A percentile compares a stretch with the other conserved stretches of the same genome.
Conservation (phyloP, 1,140 invertebrate genomes). For the Phymorhynchus buccinoides region DNA sequence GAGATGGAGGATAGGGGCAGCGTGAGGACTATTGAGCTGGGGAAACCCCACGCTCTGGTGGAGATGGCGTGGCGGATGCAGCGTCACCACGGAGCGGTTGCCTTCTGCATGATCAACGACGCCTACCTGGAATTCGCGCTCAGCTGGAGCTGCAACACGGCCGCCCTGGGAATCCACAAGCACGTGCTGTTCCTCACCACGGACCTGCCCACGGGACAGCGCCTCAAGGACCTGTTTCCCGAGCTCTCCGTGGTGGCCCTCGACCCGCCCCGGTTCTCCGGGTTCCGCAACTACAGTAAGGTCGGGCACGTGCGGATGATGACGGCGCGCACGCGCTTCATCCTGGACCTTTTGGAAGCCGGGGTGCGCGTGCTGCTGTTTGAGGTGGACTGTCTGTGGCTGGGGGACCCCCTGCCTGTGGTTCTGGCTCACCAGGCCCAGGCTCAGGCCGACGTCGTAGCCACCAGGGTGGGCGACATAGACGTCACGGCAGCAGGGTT, state of each 20-base stretch:
- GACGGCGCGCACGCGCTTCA: constrained; percentile 54
- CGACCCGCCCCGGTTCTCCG: constrained; percentile 25
- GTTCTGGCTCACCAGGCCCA: constrained; percentile 22
- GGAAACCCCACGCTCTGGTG: too few species aligned
- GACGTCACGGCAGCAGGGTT: constrained; percentile 51
- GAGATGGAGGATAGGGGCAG: too few species aligned
- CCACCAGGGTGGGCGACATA: constrained; percentile 47
- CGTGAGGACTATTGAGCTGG: too few species aligned
- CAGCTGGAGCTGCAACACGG: constrained; percentile 65
- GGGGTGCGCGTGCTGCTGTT: constrained; percentile 59
- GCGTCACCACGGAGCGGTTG: constrained; percentile 25
- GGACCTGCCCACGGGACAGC: constrained; percentile 48
- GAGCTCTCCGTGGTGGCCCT: constrained; percentile 51
- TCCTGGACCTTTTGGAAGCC: constrained; percentile 50
- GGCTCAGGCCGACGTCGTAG: constrained; percentile 52
- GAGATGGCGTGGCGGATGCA: background rate
- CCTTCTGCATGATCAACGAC: constrained; percentile 60
- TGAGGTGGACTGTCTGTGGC: constrained; percentile 64
- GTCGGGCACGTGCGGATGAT: constrained; percentile 61
- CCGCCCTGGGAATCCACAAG: constrained; percentile 54
- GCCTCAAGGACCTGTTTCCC: constrained; percentile 55
- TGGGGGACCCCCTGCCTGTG: constrained; percentile 53
- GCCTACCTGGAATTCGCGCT: constrained; percentile 59
- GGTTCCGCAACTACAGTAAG: constrained; percentile 58
- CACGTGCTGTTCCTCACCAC: constrained; percentile 57